Percentiles rank a stretch among this genome's conserved stretches.
Conservation (phyloP, 2,113 vertebrate species). For the Semicossyphus pulcher region DNA sequence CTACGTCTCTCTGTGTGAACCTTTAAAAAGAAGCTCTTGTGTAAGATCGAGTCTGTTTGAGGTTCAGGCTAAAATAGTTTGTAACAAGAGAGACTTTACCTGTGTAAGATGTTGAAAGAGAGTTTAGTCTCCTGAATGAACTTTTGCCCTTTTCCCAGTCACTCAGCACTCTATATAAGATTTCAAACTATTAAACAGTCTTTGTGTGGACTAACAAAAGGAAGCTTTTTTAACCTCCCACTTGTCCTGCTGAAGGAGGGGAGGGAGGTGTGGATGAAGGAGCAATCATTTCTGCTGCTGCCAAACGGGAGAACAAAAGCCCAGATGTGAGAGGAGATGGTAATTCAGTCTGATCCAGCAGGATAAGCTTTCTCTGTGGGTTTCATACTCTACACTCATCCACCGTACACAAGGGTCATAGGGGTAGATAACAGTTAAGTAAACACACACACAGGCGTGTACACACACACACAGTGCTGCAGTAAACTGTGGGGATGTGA, state of each 20-base stretch:
- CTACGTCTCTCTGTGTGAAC: background rate
- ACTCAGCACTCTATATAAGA: slow-evolving; percentile 86
- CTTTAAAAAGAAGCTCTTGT: background rate
- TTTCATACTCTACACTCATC: slow-evolving; percentile 84
- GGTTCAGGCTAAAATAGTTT: slow-evolving; percentile 11
- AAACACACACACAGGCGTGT: slow-evolving; percentile 65
- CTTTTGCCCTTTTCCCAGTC: slow-evolving; percentile 83
- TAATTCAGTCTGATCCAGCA: slow-evolving; percentile 88
- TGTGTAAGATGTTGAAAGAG: slow-evolving; percentile 33
- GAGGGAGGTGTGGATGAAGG: slow-evolving; percentile 78
- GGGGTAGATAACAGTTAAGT: slow-evolving; percentile 77
- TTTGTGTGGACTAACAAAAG: slow-evolving; percentile 88
- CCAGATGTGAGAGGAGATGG: slow-evolving; percentile 89
- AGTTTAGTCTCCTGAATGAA: slow-evolving; percentile 69
- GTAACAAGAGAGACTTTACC: slow-evolving; percentile 66
- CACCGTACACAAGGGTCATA: slow-evolving; percentile 83
- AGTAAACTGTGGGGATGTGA: background rate
- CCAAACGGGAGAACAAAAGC: slow-evolving; percentile 86
- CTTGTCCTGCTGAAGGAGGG: slow-evolving; percentile 68
- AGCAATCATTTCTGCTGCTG: slow-evolving; percentile 88
- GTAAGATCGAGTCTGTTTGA: background rate
- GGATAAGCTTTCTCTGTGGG: slow-evolving; percentile 88
- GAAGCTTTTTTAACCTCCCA: slow-evolving; percentile 80
- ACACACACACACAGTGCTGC: background rate
- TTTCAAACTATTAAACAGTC: slow-evolving; percentile 85